phyloP scores from a whole-genome alignment of 2,797 vertebrate genomes.

The Typhlichthys eigenmanni region DNA sequence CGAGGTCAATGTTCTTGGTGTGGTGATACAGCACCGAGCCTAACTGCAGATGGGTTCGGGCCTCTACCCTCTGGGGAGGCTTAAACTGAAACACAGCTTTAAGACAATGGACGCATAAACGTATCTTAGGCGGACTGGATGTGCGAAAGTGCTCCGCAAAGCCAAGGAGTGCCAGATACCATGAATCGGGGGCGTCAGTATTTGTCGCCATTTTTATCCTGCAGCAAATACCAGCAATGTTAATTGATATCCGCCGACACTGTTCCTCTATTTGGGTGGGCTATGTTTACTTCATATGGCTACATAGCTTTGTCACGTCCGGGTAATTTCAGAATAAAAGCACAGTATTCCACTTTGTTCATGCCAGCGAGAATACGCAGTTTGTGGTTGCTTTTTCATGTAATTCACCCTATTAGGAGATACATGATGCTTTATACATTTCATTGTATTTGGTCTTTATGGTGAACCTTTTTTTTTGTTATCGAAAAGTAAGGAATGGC shows the following conservation, averaged over 20 bases:
- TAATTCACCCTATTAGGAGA: too few species aligned
- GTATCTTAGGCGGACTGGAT: conserved; percentile 95
- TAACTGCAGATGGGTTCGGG: conserved; percentile 94
- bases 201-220: conserved; percentile 82
- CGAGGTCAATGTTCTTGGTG: conserved; percentile 98
- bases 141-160: conserved; percentile 98
- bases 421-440: too few species aligned
- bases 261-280: neutral
- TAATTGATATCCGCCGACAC: neutral
- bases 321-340: conserved; percentile 2
- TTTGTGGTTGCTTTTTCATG: too few species aligned
- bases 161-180: conserved; percentile 95
- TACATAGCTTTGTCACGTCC: neutral
- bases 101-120: conserved; percentile 94
- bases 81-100: conserved; percentile 98
- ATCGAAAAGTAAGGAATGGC: too few species aligned
- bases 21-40: conserved; percentile 98
- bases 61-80: conserved; percentile 93
- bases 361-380: too few species aligned
- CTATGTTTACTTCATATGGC: neutral
- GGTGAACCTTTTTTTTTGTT: too few species aligned
- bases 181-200: conserved; percentile 89
- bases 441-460: too few species aligned
- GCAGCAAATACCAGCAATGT: neutral
- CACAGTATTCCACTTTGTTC: neutral